Conservation (phyloP, 2,113 vertebrate species). For the Pithys albifrons region DNA sequence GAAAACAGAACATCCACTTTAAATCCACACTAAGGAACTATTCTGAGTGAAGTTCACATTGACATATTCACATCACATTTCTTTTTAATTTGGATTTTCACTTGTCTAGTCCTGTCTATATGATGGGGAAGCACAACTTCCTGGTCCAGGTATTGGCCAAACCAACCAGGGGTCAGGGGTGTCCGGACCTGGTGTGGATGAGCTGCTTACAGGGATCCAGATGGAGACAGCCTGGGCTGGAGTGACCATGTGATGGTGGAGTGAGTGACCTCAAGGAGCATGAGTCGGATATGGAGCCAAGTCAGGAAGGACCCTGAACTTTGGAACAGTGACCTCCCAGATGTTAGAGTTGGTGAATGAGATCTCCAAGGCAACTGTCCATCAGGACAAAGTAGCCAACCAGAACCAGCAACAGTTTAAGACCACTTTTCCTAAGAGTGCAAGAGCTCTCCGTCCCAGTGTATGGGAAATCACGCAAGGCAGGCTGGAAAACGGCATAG, state of each 20-base stretch:
- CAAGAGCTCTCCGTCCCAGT: background rate
- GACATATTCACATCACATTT: background rate
- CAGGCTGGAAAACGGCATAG: background rate
- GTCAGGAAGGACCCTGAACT: background rate
- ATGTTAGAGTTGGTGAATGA: background rate
- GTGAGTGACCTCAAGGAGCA: background rate
- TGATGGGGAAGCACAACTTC: background rate
- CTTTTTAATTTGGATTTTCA: background rate
- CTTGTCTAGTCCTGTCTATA: background rate
- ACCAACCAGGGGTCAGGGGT: background rate
- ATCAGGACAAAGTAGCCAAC: background rate
- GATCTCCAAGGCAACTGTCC: background rate
- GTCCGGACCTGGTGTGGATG: background rate
- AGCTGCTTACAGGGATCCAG: background rate
- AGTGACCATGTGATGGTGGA: background rate
- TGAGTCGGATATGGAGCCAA: background rate
- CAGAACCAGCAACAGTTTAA: background rate
- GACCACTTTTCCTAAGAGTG: background rate
- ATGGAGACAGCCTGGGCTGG: background rate
- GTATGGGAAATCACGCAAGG: background rate
- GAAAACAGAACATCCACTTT: background rate
- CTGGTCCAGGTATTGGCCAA: background rate
- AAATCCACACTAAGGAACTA: background rate
- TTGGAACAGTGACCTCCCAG: background rate
- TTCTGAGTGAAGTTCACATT: background rate